phyloP scores from a whole-genome alignment of 1,140 invertebrate species.

The Uloborus diversus region DNA sequence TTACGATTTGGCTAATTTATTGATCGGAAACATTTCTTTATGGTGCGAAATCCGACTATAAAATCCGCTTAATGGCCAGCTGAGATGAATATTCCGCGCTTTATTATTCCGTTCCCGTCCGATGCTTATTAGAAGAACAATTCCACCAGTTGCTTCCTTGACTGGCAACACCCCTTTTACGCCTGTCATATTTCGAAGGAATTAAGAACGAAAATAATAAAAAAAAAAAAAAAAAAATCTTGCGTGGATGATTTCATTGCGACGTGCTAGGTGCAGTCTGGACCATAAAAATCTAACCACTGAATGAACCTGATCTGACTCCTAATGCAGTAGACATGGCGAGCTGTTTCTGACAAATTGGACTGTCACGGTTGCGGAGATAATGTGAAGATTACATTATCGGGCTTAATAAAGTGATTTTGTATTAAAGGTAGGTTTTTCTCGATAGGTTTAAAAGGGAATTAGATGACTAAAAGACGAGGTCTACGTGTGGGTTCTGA shows the following conservation, averaged over 20 bases:
- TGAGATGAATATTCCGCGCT: no score
- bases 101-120: no score
- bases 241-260: background rate
- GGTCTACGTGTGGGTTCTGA: no score
- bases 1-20: no score
- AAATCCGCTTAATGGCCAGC: no score
- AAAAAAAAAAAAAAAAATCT: background rate
- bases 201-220: background rate
- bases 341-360: slow-evolving; percentile 36
- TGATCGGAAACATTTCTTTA: no score
- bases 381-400: slow-evolving; percentile 56
- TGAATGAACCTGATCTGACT: slow-evolving; percentile 18
- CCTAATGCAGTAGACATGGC: slow-evolving; percentile 25
- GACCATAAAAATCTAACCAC: no score
- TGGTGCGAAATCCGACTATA: no score
- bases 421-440: slow-evolving; percentile 14
- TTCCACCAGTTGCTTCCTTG: background rate
- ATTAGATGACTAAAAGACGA: background rate
- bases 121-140: background rate
- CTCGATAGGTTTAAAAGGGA: background rate
- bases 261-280: background rate
- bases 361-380: slow-evolving; percentile 38
- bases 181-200: slow-evolving; percentile 19
- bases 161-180: slow-evolving; percentile 6
- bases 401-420: slow-evolving; percentile 50